These are phyloP conservation scores for Lepidotrigona ventralis DNA, from an alignment of 1,140 invertebrate species.

Conservation along the genomic window DNA sequence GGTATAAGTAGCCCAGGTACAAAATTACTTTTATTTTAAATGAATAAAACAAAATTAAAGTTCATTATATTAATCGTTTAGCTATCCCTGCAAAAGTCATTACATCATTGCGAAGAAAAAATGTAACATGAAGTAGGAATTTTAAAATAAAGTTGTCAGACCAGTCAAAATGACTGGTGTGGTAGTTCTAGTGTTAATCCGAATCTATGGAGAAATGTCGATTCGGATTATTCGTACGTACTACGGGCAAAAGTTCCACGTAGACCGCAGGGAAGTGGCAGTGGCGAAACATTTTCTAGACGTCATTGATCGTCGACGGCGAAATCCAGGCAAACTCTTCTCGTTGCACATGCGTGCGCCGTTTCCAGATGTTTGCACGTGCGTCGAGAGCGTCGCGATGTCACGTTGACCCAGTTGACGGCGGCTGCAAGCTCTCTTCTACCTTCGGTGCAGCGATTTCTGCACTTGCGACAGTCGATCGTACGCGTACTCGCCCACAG, in stretches of 20 bases:
- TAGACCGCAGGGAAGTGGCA: not conserved
- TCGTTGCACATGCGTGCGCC: slow-evolving; percentile 44
- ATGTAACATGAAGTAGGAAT: too few relatives aligned
- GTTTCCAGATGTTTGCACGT: slow-evolving; percentile 50
- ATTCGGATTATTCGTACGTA: not conserved
- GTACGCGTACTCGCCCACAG: slow-evolving; percentile 12
- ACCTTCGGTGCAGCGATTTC: slow-evolving; percentile 22
- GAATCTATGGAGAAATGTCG: too few relatives aligned
- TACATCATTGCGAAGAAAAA: too few relatives aligned
- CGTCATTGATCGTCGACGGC: slow-evolving; percentile 29
- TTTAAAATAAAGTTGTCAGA: too few relatives aligned
- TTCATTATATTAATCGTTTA: too few relatives aligned
- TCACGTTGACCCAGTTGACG: slow-evolving; percentile 64
- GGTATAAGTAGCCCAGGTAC: too few relatives aligned
- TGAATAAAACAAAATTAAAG: too few relatives aligned
- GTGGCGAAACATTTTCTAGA: slow-evolving; percentile 8
- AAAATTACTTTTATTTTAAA: too few relatives aligned
- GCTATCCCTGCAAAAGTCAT: too few relatives aligned
- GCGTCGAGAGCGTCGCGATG: slow-evolving; percentile 56
- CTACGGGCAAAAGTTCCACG: not conserved
- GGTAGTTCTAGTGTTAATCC: too few relatives aligned
- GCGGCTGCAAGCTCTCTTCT: slow-evolving; percentile 40
- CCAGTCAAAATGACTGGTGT: too few relatives aligned
- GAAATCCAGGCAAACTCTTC: slow-evolving; percentile 29
- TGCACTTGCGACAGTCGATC: slow-evolving; percentile 30